Evolutionary conservation across 2,797 vertebrate species (phyloP).

Genomic region (Liparis tanakae): DNA sequence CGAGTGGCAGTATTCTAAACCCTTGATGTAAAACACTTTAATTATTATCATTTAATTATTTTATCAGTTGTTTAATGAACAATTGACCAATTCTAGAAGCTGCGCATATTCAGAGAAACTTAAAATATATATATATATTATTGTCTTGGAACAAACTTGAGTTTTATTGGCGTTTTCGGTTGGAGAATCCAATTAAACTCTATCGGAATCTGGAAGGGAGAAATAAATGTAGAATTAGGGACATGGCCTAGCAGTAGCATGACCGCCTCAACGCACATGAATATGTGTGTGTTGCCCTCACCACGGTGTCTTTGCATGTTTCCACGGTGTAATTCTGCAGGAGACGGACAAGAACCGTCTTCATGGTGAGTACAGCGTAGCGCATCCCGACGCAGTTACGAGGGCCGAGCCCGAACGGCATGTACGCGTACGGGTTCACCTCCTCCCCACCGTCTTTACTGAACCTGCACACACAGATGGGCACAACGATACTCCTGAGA

Average conservation of each 20-base stretch:
- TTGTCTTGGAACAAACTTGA: slow-evolving; percentile 67
- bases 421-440: slow-evolving; percentile 78
- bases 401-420: slow-evolving; percentile 89
- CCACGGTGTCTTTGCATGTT: slow-evolving; percentile 84
- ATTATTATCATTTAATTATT: background rate
- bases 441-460: slow-evolving; percentile 79
- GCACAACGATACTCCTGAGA: no score
- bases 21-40: background rate
- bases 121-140: no score
- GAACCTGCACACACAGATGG: slow-evolving; percentile 68
- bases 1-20: background rate
- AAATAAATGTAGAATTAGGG: slow-evolving; percentile 12
- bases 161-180: slow-evolving; percentile 55
- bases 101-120: background rate
- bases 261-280: background rate
- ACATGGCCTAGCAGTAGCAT: background rate
- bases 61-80: background rate
- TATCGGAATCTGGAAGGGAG: slow-evolving; percentile 67
- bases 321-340: slow-evolving; percentile 84
- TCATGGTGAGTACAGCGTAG: slow-evolving; percentile 85
- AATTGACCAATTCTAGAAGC: background rate
- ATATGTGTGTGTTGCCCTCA: slow-evolving; percentile 50
- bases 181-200: slow-evolving; percentile 41
- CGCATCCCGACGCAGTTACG: slow-evolving; percentile 89
- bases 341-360: slow-evolving; percentile 72